These are phyloP conservation scores for Pristiophorus japonicus DNA, from an alignment of 2,113 vertebrate species.

Conservation along the genomic window DNA sequence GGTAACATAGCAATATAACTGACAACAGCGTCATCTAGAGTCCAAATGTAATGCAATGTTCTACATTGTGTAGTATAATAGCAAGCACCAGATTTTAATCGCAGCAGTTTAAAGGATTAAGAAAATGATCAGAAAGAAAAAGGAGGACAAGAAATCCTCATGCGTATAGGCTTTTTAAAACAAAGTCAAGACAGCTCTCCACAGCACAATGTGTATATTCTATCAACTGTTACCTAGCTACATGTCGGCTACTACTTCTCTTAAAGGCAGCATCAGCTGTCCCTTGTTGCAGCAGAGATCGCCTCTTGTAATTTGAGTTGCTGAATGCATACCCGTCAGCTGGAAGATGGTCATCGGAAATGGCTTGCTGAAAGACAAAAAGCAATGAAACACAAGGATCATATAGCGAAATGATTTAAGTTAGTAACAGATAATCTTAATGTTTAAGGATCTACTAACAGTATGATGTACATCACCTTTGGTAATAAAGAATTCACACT, in stretches of 20 bases:
- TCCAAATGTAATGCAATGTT: background rate
- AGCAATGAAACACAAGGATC: constrained; percentile 4
- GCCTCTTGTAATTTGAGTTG: constrained; percentile 59
- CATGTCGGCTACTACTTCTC: constrained; percentile 66
- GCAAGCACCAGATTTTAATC: background rate
- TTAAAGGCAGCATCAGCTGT: constrained; percentile 66
- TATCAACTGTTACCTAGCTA: constrained; percentile 73
- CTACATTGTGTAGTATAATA: background rate
- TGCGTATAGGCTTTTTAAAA: constrained; percentile 18
- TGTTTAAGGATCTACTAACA: background rate
- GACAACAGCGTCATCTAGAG: no score
- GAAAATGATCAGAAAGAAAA: background rate
- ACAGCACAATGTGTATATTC: constrained; percentile 43
- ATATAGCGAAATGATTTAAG: background rate
- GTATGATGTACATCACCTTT: background rate
- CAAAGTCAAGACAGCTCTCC: constrained; percentile 58
- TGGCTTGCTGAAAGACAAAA: constrained; percentile 58
- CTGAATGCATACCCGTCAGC: constrained; percentile 66
- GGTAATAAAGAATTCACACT: background rate
- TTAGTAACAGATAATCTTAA: background rate
- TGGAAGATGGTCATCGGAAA: constrained; percentile 55
- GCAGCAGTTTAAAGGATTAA: background rate
- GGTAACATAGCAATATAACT: background rate
- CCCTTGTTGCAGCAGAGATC: constrained; percentile 69
- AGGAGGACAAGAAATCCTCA: background rate